Conservation (phyloP, 2,797 vertebrate genomes). For the Poeciliopsis turneri region DNA sequence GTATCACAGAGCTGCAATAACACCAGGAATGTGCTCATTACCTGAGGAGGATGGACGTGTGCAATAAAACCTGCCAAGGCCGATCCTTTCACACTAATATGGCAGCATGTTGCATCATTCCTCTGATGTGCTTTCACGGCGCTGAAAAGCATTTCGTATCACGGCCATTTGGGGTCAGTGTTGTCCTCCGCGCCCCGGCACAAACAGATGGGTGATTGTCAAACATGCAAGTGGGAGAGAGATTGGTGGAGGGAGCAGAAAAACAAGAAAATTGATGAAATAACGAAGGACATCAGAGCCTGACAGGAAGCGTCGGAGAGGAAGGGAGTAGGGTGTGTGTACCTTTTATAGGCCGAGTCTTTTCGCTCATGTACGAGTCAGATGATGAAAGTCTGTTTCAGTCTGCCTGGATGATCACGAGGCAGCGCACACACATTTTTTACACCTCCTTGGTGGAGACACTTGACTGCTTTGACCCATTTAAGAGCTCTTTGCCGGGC, state of each 20-base stretch:
- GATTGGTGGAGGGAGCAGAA: constrained; percentile 20
- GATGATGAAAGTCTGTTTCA: constrained; percentile 33
- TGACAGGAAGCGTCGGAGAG: constrained; percentile 34
- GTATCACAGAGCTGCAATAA: neutral
- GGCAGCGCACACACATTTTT: constrained; percentile 29
- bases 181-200: constrained; percentile 61
- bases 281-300: constrained; percentile 31
- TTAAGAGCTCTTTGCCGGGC: constrained; percentile 72
- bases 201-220: constrained; percentile 48
- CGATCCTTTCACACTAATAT: constrained; percentile 40
- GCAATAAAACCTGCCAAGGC: constrained; percentile 22
- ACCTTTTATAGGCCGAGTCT: constrained; percentile 30
- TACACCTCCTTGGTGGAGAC: constrained; percentile 62
- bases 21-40: constrained; percentile 14
- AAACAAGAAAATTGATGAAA: constrained; percentile 57
- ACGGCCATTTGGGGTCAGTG: constrained; percentile 75
- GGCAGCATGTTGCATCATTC: constrained; percentile 64
- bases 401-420: constrained; percentile 30
- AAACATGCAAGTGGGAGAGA: constrained; percentile 45
- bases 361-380: constrained; percentile 27
- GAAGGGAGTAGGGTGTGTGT: too few species aligned
- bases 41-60: constrained; percentile 1
- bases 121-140: constrained; percentile 50
- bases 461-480: constrained; percentile 81
- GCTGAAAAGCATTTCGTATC: constrained; percentile 51